Evolutionary conservation across 2,888 invertebrate species (phyloP).

Genomic region (Plagodis pulveraria): DNA sequence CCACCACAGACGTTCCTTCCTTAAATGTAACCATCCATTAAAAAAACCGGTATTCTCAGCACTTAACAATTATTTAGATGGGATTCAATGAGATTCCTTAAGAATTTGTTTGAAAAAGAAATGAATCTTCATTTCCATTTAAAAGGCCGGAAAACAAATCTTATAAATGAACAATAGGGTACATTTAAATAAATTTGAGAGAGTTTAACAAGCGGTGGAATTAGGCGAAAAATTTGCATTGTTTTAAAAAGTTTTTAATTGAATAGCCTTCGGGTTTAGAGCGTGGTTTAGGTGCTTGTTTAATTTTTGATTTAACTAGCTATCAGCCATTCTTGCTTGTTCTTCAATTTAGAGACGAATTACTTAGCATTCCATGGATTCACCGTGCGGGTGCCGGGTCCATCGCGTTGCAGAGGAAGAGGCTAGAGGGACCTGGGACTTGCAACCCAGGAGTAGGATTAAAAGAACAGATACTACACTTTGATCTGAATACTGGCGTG

Average conservation of each 20-base stretch:
- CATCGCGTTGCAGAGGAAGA: too few relatives aligned
- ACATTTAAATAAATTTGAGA: constrained; percentile 26
- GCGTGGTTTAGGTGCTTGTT: constrained; percentile 27
- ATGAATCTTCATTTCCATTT: constrained; percentile 20
- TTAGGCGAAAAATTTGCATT: constrained; percentile 49
- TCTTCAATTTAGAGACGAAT: too few relatives aligned
- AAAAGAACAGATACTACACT: too few relatives aligned
- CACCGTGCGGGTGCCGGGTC: too few relatives aligned
- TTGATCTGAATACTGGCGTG: too few relatives aligned
- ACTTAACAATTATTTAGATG: background rate
- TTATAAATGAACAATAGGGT: constrained; percentile 28
- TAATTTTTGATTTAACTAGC: constrained; percentile 7
- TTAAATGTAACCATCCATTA: too few relatives aligned
- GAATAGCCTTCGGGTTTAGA: constrained; percentile 40
- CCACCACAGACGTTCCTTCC: too few relatives aligned
- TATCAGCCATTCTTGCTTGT: too few relatives aligned
- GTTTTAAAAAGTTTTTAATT: constrained; percentile 50
- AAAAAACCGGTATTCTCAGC: background rate
- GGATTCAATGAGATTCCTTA: background rate
- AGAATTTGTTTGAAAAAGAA: constrained; percentile 3
- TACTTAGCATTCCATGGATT: too few relatives aligned
- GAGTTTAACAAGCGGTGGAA: constrained; percentile 35
- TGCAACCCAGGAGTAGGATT: too few relatives aligned
- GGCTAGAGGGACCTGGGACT: too few relatives aligned
- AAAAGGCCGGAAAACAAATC: constrained; percentile 20